Evolutionary conservation across 2,888 invertebrate genomes (phyloP).

Genomic region (Phasia obesa): DNA sequence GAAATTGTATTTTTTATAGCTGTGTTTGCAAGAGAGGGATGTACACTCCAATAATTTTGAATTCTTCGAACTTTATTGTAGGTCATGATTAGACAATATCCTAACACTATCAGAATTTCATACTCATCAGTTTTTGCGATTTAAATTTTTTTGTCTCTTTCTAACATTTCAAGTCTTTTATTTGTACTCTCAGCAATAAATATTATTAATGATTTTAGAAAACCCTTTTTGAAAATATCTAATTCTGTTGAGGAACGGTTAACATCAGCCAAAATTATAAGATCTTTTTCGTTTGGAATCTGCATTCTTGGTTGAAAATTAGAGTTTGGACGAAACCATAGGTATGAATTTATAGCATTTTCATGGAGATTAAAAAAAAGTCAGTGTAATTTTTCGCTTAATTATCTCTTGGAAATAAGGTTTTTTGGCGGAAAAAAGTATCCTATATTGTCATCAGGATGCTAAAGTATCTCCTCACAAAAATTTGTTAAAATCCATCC

Average conservation of each 20-base stretch:
- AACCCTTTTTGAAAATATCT: not conserved
- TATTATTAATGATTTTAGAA: conserved; percentile 7
- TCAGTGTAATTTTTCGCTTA: no score
- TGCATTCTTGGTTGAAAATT: conserved; percentile 10
- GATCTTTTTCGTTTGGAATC: conserved; percentile 18
- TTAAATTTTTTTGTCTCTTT: not conserved
- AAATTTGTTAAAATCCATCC: no score
- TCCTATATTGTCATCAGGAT: no score
- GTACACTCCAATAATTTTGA: conserved; percentile 8
- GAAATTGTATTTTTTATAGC: conserved; percentile 13
- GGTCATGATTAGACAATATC: conserved; percentile 14
- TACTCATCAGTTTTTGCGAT: conserved; percentile 18
- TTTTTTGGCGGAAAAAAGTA: no score
- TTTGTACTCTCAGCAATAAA: conserved; percentile 20
- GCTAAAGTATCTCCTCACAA: no score
- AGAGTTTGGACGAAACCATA: not conserved
- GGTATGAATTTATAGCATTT: no score
- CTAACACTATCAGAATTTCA: conserved; percentile 10
- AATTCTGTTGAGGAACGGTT: conserved; percentile 2
- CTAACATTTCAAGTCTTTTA: not conserved
- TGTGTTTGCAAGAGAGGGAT: conserved; percentile 3
- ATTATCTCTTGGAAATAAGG: no score
- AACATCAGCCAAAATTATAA: conserved; percentile 3
- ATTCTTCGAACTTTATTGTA: conserved; percentile 13
- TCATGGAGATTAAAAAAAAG: no score